Percentiles rank a stretch among this genome's conserved stretches.
These are phyloP conservation scores for Polia nebulosa DNA, from an alignment of 2,888 invertebrate species.

Conservation along the genomic window DNA sequence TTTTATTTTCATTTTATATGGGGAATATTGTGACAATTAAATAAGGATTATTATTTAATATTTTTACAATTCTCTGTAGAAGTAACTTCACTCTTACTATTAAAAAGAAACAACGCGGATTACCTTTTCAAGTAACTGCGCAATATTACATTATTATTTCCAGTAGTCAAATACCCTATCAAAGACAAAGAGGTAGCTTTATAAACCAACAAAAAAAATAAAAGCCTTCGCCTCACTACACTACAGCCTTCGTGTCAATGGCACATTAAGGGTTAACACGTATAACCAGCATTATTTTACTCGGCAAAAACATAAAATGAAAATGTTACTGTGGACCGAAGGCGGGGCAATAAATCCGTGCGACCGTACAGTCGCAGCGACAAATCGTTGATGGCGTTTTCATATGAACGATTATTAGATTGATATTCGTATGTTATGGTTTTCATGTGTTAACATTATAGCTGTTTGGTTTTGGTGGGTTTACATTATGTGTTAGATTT, in stretches of 20 bases:
- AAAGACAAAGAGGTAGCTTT: constrained; percentile 49
- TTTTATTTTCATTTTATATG: no score
- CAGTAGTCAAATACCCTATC: constrained; percentile 22
- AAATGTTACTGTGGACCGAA: constrained; percentile 78
- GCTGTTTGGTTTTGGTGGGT: not conserved
- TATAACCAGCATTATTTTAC: constrained; percentile 80
- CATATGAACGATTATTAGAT: constrained; percentile 56
- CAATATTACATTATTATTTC: not conserved
- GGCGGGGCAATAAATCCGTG: constrained; percentile 79
- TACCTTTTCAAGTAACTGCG: not conserved
- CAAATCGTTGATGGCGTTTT: constrained; percentile 60
- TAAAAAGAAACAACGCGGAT: not conserved
- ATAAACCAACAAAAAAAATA: constrained; percentile 57
- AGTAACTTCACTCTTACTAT: not conserved
- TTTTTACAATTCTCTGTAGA: not conserved
- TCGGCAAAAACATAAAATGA: constrained; percentile 83
- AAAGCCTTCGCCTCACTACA: constrained; percentile 21
- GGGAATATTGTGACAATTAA: no score
- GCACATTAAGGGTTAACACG: constrained; percentile 83
- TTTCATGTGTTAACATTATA: constrained; percentile 23
- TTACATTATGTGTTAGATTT: no score
- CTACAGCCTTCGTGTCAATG: constrained; percentile 79
- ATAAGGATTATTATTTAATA: not conserved
- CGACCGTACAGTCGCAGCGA: constrained; percentile 60
- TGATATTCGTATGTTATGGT: constrained; percentile 56